Conservation (phyloP, 2,888 invertebrate genomes). For the Brenthis daphne region DNA sequence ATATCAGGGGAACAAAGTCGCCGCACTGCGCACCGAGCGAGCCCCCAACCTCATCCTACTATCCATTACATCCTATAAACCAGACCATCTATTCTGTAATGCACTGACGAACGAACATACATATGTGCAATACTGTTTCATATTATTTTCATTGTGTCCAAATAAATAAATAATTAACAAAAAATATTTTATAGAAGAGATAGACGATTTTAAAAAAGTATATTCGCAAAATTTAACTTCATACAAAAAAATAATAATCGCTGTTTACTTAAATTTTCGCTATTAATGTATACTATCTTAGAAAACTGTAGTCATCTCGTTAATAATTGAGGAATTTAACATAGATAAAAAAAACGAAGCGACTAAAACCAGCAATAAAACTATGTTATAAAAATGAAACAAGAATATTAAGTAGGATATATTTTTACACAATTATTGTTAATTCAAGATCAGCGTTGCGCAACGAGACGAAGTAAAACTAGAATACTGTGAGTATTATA, state of each 20-base stretch:
- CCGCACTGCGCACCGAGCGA: slow-evolving; percentile 36
- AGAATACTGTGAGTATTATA: slow-evolving; percentile 60
- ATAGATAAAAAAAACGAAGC: too few species aligned
- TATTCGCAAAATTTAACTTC: too few species aligned
- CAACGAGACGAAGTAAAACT: slow-evolving; percentile 62
- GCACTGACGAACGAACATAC: background rate
- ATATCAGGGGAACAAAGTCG: slow-evolving; percentile 47
- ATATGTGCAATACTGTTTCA: background rate
- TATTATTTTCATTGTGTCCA: too few species aligned
- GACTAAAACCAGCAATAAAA: background rate
- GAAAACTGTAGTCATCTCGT: too few species aligned
- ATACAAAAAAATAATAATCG: too few species aligned
- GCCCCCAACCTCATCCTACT: slow-evolving; percentile 34
- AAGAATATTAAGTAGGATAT: slow-evolving; percentile 33
- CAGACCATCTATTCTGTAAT: background rate
- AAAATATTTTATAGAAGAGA: too few species aligned
- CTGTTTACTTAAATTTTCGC: too few species aligned
- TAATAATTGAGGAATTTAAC: too few species aligned
- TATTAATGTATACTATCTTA: too few species aligned
- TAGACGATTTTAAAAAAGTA: too few species aligned
- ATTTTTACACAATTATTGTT: slow-evolving; percentile 58
- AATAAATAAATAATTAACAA: too few species aligned
- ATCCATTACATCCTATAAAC: slow-evolving; percentile 7
- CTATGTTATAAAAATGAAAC: background rate
- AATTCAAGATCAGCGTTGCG: slow-evolving; percentile 60